These are phyloP conservation scores for Gortyna flavago DNA, from an alignment of 2,888 invertebrate species.

Conservation along the genomic window DNA sequence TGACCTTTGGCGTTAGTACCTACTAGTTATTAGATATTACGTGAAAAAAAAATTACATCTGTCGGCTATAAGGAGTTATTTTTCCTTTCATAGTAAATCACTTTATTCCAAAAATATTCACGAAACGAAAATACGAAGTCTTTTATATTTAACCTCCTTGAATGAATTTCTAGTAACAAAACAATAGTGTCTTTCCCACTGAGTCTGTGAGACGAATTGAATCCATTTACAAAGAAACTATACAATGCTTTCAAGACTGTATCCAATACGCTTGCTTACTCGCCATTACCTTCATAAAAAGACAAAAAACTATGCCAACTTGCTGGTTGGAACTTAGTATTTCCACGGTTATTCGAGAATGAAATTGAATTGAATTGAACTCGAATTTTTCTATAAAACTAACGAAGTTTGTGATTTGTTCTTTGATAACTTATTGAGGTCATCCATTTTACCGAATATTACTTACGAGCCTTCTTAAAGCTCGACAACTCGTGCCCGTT, in stretches of 20 bases:
- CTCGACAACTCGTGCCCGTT: neutral
- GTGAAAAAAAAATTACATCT: neutral
- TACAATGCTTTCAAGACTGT: slow-evolving; percentile 50
- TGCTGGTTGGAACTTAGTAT: neutral
- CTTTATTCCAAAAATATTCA: slow-evolving; percentile 20
- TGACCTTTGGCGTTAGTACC: slow-evolving; percentile 2
- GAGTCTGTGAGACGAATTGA: slow-evolving; percentile 43
- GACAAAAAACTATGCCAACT: slow-evolving; percentile 17
- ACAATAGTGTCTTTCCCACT: slow-evolving; percentile 21
- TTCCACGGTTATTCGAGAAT: slow-evolving; percentile 35
- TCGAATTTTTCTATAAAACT: neutral
- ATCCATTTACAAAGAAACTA: slow-evolving; percentile 37
- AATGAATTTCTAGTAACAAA: slow-evolving; percentile 5
- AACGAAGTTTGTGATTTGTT: slow-evolving; percentile 19
- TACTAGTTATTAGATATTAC: too few species aligned
- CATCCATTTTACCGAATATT: neutral
- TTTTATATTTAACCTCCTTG: slow-evolving; percentile 2
- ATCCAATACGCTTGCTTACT: slow-evolving; percentile 22
- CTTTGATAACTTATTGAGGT: slow-evolving; percentile 3
- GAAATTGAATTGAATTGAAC: slow-evolving; percentile 37
- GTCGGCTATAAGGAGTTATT: neutral
- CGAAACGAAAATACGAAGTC: slow-evolving; percentile 7
- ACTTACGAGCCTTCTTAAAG: neutral
- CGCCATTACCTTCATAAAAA: slow-evolving; percentile 15
- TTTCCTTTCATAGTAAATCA: neutral